phyloP scores from a whole-genome alignment of 2,797 vertebrate genomes.

The Cyprinodon diabolis region DNA sequence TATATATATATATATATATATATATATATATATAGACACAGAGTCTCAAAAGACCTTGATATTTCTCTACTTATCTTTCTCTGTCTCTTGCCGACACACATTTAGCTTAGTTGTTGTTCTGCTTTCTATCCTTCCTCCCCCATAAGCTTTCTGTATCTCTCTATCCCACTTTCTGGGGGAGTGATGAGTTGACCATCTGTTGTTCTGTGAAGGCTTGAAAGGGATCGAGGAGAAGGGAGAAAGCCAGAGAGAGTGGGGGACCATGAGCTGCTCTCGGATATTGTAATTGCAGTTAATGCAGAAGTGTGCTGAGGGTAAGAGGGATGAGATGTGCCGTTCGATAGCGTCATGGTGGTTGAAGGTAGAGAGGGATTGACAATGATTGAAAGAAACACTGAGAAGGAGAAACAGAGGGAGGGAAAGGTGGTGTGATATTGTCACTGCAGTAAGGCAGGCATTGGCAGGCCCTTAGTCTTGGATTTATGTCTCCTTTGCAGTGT shows the following conservation, averaged over 20 bases:
- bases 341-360: constrained; percentile 52
- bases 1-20: constrained; percentile 20
- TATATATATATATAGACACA: not conserved
- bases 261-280: constrained; percentile 38
- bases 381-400: constrained; percentile 49
- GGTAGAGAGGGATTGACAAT: constrained; percentile 54
- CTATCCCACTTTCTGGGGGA: constrained; percentile 64
- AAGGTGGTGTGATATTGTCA: constrained; percentile 65
- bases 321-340: constrained; percentile 33
- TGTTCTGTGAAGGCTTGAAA: constrained; percentile 67
- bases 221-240: constrained; percentile 56
- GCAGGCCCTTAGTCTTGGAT: constrained; percentile 72
- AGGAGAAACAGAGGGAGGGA: constrained; percentile 50
- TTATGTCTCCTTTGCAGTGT: constrained; percentile 60
- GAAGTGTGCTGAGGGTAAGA: constrained; percentile 45
- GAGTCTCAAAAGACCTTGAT: constrained; percentile 19
- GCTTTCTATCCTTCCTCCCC: constrained; percentile 58
- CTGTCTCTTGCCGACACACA: constrained; percentile 14
- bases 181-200: constrained; percentile 77
- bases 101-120: constrained; percentile 47
- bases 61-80: not conserved
- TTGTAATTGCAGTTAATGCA: constrained; percentile 66
- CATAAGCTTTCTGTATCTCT: constrained; percentile 50
- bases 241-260: constrained; percentile 31
- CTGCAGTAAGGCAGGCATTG: constrained; percentile 45